These are phyloP conservation scores for Sphyrna mokarran DNA, from an alignment of 2,113 vertebrate genomes.

Conservation along the genomic window DNA sequence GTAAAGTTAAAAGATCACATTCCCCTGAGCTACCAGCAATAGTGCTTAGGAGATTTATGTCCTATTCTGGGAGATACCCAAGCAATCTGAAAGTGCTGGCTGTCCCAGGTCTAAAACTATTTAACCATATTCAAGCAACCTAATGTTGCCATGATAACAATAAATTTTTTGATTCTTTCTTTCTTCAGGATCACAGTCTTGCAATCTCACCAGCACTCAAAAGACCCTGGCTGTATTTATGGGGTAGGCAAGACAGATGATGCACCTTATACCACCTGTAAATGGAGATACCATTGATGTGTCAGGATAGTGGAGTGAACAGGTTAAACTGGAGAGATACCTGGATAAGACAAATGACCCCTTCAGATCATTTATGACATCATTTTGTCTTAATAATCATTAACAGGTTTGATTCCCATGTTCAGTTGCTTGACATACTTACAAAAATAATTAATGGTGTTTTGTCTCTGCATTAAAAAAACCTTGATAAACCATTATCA, in stretches of 20 bases:
- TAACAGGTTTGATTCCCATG: neutral
- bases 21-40: neutral
- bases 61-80: neutral
- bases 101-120: neutral
- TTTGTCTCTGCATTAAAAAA: neutral
- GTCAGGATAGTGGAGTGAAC: neutral
- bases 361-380: neutral
- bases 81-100: too few species aligned
- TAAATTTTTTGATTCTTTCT: neutral
- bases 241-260: neutral
- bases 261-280: neutral
- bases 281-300: neutral
- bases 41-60: neutral
- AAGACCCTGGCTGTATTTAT: neutral
- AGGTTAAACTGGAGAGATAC: neutral
- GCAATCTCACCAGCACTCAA: neutral
- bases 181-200: neutral
- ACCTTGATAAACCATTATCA: neutral
- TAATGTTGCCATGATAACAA: neutral
- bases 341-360: neutral
- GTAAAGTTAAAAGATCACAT: neutral
- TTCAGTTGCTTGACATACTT: neutral
- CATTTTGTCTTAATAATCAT: neutral
- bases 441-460: neutral
- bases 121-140: neutral